Percentiles rank a stretch among this genome's conserved stretches.
Conservation (phyloP, 2,888 invertebrate genomes). For the Tachina fera region DNA sequence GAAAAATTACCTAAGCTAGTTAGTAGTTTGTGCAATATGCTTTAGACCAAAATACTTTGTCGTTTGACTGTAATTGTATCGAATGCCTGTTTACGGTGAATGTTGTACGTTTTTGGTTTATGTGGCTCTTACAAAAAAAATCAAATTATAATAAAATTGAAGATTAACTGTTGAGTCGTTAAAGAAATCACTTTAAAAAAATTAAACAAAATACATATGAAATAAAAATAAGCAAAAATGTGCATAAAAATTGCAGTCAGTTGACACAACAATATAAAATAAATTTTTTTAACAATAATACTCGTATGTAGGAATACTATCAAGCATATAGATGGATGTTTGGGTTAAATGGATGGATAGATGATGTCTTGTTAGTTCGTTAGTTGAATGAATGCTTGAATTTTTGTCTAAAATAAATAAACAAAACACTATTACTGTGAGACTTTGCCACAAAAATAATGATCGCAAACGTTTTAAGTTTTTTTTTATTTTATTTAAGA, state of each 20-base stretch:
- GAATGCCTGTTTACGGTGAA: constrained; percentile 41
- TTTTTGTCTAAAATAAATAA: constrained; percentile 41
- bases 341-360: constrained; percentile 1
- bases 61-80: constrained; percentile 34
- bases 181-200: constrained; percentile 69
- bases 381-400: constrained; percentile 11
- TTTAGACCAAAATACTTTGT: constrained; percentile 36
- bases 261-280: constrained; percentile 46
- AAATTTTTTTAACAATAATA: constrained; percentile 51
- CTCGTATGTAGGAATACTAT: neutral
- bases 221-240: constrained; percentile 24
- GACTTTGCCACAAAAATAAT: constrained; percentile 37
- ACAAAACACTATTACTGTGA: constrained; percentile 16
- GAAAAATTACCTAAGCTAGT: constrained; percentile 37
- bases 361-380: constrained; percentile 36
- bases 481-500: constrained; percentile 28
- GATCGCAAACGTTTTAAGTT: constrained; percentile 43
- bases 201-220: constrained; percentile 27
- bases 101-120: constrained; percentile 32
- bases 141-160: constrained; percentile 75
- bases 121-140: constrained; percentile 69
- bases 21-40: constrained; percentile 38
- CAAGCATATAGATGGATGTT: constrained; percentile 44
- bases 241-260: constrained; percentile 7
- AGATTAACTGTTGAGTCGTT: constrained; percentile 74